phyloP scores from a whole-genome alignment of 2,888 invertebrate species.

The Rhimphoctona megacephalus region DNA sequence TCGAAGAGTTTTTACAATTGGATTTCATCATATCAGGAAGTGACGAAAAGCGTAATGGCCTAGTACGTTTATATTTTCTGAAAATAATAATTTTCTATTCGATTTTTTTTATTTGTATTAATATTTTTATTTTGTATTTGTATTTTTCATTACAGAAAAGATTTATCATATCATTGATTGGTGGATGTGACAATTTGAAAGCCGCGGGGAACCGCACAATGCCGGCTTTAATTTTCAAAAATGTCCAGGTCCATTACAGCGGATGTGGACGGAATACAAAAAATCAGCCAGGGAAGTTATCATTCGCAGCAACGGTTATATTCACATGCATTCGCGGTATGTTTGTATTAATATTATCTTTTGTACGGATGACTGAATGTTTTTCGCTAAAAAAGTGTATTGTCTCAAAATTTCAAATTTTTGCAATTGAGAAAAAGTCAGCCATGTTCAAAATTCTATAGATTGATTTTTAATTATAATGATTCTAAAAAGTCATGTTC shows the following conservation, averaged over 20 bases:
- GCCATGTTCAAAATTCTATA: too few species aligned
- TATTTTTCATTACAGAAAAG: background rate
- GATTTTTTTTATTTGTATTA: background rate
- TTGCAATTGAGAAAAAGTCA: too few species aligned
- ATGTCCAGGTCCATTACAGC: slow-evolving; percentile 10
- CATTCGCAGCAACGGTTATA: background rate
- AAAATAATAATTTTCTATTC: background rate
- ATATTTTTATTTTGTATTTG: background rate
- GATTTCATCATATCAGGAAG: background rate
- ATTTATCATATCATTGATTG: background rate
- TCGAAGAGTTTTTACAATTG: background rate
- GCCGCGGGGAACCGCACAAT: background rate
- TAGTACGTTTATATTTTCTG: slow-evolving; percentile 1
- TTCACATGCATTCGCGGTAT: background rate
- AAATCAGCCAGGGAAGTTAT: background rate
- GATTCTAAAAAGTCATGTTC: too few species aligned
- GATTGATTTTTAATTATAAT: too few species aligned
- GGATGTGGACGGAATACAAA: too few species aligned
- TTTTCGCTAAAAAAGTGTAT: too few species aligned
- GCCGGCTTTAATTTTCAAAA: background rate
- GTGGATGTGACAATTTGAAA: background rate
- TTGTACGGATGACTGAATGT: too few species aligned
- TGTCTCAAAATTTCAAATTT: too few species aligned
- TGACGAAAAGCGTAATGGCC: background rate
- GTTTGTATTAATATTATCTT: background rate